Evolutionary conservation across 2,888 invertebrate species (phyloP), one percentile per base, ranked within the genome.

Genomic region (Chironomus riparius): DNA sequence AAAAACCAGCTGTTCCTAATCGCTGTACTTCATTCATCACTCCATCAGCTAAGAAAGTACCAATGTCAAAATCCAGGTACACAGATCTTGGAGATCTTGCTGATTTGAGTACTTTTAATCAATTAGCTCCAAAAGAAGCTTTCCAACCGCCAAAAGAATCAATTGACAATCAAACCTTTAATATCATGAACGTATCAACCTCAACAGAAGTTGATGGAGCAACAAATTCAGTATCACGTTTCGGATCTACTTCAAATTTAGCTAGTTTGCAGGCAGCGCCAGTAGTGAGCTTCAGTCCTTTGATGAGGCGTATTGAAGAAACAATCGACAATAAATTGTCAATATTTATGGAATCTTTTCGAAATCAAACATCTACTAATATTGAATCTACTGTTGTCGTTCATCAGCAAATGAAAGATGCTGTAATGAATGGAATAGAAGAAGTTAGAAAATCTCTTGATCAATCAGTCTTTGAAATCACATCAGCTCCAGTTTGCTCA

Each of bases 191-290:
- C n/a, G 15, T 15, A 13, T 82, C 82, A 4, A 77, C 80, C 38
- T 82, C 81, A 3, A 82, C 81, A 18, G 78, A 78, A 24, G 77
- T 81, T 22, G 81, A 81, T 48, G 77, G 72, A 2, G 77, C 76
- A 28, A n/a, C 76, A 7, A 48, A 50, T 24, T 65, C 65, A 47
- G 38, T 15, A 6, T 15, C 56, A 7, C 18, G 18, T 7, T 56
- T 18, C 6, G 15, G n/a, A 7, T 18, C 65, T 3, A 24, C 7
- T 1, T 12, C n/a, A 5, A 71, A 22, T 56, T 18, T 13, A 18
- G n/a, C 28, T 12, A 24, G 2, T 10, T n/a, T 18, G 2, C 62
- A 62, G 21, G 12, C 21, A 12, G 4, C 21, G 0, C 12, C 22
- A 4, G 22, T n/a, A 6, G 38, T 18, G n/a, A 62, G 47, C 5